Evolutionary conservation across 1,140 invertebrate genomes (phyloP).

Genomic region (Mizuhopecten yessoensis): DNA sequence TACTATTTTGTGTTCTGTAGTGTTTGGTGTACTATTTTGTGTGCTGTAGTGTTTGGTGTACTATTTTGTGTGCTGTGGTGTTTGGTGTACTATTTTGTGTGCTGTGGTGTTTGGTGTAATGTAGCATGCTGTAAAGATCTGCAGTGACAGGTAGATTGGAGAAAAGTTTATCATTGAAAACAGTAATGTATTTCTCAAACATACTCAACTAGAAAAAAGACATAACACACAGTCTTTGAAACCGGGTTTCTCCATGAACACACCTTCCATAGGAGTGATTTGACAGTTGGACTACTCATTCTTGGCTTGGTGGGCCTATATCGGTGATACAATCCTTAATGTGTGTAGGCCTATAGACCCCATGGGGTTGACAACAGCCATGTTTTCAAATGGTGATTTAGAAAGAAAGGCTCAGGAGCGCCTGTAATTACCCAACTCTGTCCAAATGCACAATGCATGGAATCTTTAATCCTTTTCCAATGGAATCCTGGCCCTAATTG

Average conservation of each 20-base stretch:
- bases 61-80: too few relatives aligned
- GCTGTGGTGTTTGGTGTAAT: too few relatives aligned
- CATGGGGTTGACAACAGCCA: background rate
- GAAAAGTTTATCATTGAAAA: background rate
- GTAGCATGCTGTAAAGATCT: too few relatives aligned
- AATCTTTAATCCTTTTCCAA: conserved; percentile 35
- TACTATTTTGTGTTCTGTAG: too few relatives aligned
- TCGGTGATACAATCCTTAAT: background rate
- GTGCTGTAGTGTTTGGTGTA: too few relatives aligned
- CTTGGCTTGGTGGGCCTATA: background rate
- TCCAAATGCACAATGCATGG: conserved; percentile 37
- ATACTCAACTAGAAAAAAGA: background rate
- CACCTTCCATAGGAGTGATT: background rate
- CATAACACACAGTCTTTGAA: background rate
- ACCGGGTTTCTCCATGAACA: background rate
- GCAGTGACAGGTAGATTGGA: too few relatives aligned
- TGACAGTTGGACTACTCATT: background rate
- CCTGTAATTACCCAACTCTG: conserved; percentile 16
- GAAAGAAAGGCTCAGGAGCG: conserved; percentile 13
- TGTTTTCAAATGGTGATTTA: conserved; percentile 34
- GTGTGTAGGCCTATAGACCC: conserved; percentile 22
- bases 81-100: too few relatives aligned
- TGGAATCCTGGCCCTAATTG: conserved; percentile 31
- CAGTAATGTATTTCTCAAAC: background rate
- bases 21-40: too few relatives aligned